These are phyloP conservation scores for Paramormyrops kingsleyae DNA, from an alignment of 2,113 vertebrate species.

Conservation along the genomic window DNA sequence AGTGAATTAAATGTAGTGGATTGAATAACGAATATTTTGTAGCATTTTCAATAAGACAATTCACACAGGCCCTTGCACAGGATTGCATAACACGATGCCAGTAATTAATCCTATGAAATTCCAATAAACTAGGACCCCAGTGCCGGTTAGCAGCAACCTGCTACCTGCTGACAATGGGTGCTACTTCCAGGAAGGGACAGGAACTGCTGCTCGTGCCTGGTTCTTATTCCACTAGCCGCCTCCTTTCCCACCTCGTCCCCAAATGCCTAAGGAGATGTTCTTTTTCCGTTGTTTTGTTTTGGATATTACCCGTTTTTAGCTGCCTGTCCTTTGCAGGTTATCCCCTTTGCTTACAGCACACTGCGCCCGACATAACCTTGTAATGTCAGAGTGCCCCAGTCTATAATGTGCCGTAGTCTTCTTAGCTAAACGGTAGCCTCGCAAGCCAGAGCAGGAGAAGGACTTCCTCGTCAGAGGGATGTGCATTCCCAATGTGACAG, in stretches of 20 bases:
- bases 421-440: constrained; percentile 39
- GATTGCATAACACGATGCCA: background rate
- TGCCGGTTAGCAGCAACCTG: constrained; percentile 76
- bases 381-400: constrained; percentile 32
- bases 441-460: constrained; percentile 17
- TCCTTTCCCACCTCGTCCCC: background rate
- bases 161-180: constrained; percentile 74
- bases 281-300: background rate
- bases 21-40: background rate
- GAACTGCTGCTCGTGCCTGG: background rate
- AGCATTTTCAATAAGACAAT: background rate
- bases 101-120: background rate
- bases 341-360: constrained; percentile 32
- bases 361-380: constrained; percentile 33
- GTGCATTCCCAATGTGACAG: constrained; percentile 38
- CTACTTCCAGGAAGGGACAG: constrained; percentile 49
- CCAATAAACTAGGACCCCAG: constrained; percentile 12
- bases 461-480: constrained; percentile 30
- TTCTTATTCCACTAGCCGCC: constrained; percentile 12
- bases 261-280: constrained; percentile 2
- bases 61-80: background rate
- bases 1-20: background rate
- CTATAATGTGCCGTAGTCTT: constrained; percentile 35
- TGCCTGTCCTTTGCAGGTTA: constrained; percentile 32
- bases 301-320: constrained; percentile 24